Evolutionary conservation across 2,113 vertebrate genomes (phyloP).

Genomic region (Microtus oregoni): DNA sequence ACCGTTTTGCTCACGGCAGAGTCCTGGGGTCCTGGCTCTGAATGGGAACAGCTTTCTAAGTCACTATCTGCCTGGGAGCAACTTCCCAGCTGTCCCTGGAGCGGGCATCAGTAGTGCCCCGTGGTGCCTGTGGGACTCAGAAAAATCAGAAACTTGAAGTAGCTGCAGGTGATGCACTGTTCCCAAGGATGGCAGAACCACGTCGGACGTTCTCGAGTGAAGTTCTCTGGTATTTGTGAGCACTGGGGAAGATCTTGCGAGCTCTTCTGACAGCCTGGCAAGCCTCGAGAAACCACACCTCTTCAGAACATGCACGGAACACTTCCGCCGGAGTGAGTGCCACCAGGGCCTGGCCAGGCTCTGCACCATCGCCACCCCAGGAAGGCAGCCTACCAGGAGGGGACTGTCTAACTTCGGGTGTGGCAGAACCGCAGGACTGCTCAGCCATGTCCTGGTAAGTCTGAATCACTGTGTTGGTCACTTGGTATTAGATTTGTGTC

Average conservation of each 20-base stretch:
- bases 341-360: background rate
- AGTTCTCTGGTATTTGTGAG: no score
- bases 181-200: background rate
- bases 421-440: background rate
- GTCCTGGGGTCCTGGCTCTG: background rate
- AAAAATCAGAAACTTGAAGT: background rate
- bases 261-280: rapidly evolving
- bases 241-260: no score
- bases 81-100: background rate
- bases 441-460: no score
- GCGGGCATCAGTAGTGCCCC: background rate
- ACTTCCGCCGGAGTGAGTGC: no score
- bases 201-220: rapidly evolving
- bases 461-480: background rate
- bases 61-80: background rate
- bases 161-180: background rate
- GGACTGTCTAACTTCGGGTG: background rate
- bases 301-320: background rate
- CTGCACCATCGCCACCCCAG: background rate
- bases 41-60: background rate
- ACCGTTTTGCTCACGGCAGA: background rate
- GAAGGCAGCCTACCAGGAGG: background rate
- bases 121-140: background rate
- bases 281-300: background rate
- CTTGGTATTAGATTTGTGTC: background rate